Evolutionary conservation across 2,113 vertebrate species (phyloP), one percentile per base, ranked within the genome.

Genomic region (Eudyptes chrysolophus): DNA sequence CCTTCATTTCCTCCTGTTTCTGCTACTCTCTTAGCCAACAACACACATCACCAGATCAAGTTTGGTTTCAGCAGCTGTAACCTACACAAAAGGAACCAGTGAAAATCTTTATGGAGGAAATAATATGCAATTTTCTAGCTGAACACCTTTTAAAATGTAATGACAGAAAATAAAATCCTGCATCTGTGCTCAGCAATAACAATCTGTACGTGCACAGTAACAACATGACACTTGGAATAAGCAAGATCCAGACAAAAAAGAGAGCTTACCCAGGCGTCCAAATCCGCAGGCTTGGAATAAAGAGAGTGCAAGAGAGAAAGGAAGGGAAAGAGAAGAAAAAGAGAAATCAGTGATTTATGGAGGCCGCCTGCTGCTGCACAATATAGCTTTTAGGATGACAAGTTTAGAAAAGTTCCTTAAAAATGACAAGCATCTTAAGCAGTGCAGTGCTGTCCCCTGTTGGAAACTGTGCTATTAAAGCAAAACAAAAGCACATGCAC

Each of bases 51-150:
- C 84, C 86, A 84, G 88, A 97, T 72, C 95, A 87, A 87, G 96
- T 74, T 84, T 76, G 87, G 96, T 94, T 94, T 95, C 84, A 85
- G 96, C 97, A 97, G 97, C 98, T 97, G 90, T 89, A 97, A 93
- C 90, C 94, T 83, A 92, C 94, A 96, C 95, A 97, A 98, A 96
- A 97, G 94, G 96, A 88, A 42, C 83, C 81, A 93, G 90, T 26
- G 97, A 96, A 97, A 97, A 96, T 95, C 97, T 98, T 98, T 97
- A 96, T 96, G 70, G 95, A 97, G 96, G 96, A 99, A 98, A 99
- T 99, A 99, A 99, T 98, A 98, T 98, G 98, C 98, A 99, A 99
- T 99, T 99, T 99, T 99, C 99, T 99, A 99, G 98, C 98, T 98
- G 98, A 99, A 98, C 98, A 99, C 98, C 98, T 99, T 98, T 98